Percentiles rank a stretch among this genome's conserved stretches.
Conservation (phyloP, 2,113 vertebrate species). For the Anolis sagrei region DNA sequence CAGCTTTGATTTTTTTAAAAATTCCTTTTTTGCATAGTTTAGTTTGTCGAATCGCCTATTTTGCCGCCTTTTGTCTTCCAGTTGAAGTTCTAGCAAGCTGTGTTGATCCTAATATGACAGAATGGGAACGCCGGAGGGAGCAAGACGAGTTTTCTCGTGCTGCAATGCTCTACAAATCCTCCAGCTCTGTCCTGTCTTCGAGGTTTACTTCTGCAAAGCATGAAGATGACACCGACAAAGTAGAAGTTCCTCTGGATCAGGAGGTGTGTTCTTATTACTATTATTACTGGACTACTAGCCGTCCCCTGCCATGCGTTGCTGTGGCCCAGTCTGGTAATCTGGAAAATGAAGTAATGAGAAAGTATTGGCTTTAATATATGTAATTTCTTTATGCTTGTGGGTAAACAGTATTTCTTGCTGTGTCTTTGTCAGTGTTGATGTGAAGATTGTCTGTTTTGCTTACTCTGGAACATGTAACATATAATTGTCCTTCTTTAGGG, state of each 20-base stretch:
- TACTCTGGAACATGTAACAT: too few relatives aligned
- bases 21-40: neutral
- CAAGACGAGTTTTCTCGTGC: constrained; percentile 89
- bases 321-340: too few relatives aligned
- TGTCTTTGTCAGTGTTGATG: too few relatives aligned
- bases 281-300: too few relatives aligned
- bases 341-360: too few relatives aligned
- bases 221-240: constrained; percentile 81
- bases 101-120: constrained; percentile 83
- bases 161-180: constrained; percentile 84
- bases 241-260: constrained; percentile 84
- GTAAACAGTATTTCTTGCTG: too few relatives aligned
- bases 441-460: too few relatives aligned
- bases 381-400: too few relatives aligned
- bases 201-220: constrained; percentile 87
- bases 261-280: constrained; percentile 76
- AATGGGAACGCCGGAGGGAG: constrained; percentile 91
- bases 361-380: too few relatives aligned
- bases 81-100: constrained; percentile 80
- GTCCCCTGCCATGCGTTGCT: too few relatives aligned
- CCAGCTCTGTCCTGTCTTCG: constrained; percentile 80
- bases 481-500: too few relatives aligned
- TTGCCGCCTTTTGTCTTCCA: neutral
- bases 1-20: neutral
- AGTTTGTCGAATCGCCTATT: neutral